Percentiles rank a stretch among this genome's conserved stretches.
These are phyloP conservation scores for Eueides isabella DNA, from an alignment of 1,140 invertebrate species.

Conservation along the genomic window DNA sequence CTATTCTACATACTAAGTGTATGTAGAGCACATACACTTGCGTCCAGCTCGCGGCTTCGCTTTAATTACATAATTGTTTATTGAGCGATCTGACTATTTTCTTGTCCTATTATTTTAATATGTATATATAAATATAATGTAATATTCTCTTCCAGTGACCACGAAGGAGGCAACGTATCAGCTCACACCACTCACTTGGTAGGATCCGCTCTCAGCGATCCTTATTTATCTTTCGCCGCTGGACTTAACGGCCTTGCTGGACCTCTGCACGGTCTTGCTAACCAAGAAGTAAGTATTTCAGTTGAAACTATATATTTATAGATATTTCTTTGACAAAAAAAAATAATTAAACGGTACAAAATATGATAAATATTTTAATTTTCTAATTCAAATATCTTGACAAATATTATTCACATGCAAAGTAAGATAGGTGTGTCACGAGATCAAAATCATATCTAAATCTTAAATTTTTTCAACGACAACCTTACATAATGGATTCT, in stretches of 20 bases:
- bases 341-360: too few relatives aligned
- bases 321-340: too few relatives aligned
- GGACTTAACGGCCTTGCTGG: constrained; percentile 97
- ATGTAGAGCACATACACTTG: too few relatives aligned
- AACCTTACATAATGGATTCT: background rate
- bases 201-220: constrained; percentile 96
- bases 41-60: too few relatives aligned
- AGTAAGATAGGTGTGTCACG: too few relatives aligned
- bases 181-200: constrained; percentile 98
- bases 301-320: background rate
- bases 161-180: constrained; percentile 97
- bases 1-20: too few relatives aligned
- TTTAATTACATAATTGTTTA: too few relatives aligned
- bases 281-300: constrained; percentile 89
- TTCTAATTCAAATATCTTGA: too few relatives aligned
- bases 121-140: background rate
- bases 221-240: constrained; percentile 96
- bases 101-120: too few relatives aligned
- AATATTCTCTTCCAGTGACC: constrained; percentile 86
- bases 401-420: too few relatives aligned
- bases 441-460: background rate
- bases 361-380: too few relatives aligned
- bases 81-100: too few relatives aligned
- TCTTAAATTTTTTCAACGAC: background rate
- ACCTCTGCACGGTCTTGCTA: constrained; percentile 97